These are phyloP conservation scores for Palythoa grandis DNA, from an alignment of 92 coral and sea anemone species.

Conservation along the genomic window DNA sequence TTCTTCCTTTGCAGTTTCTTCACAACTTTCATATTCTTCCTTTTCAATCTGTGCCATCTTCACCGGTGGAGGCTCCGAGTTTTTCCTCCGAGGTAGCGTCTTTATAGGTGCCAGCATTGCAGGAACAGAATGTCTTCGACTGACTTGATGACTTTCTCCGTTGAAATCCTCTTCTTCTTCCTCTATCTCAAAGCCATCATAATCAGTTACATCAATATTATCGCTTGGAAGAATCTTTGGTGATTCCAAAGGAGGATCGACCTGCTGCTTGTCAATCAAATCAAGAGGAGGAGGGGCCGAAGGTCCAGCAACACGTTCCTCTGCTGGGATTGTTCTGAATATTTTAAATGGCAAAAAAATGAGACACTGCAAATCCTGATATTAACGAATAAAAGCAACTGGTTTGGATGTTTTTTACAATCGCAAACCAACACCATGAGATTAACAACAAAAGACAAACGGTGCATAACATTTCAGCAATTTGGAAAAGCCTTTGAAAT, in stretches of 20 bases:
- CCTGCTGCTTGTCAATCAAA: background rate
- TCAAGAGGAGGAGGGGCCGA: slow-evolving; percentile 7
- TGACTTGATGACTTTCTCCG: slow-evolving; percentile 32
- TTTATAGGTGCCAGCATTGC: slow-evolving; percentile 31
- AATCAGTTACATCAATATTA: slow-evolving; percentile 74
- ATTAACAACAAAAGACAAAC: background rate
- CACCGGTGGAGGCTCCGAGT: slow-evolving; percentile 26
- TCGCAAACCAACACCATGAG: background rate
- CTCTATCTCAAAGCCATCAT: slow-evolving; percentile 76
- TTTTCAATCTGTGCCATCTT: slow-evolving; percentile 29
- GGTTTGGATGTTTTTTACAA: background rate
- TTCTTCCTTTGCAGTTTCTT: background rate
- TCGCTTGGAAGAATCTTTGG: slow-evolving; percentile 38
- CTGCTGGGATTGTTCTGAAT: slow-evolving; percentile 3
- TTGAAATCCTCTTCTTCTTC: slow-evolving; percentile 54
- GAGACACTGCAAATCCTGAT: background rate
- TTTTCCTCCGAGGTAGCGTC: slow-evolving; percentile 35
- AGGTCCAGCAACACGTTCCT: background rate
- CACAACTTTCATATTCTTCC: slow-evolving; percentile 7
- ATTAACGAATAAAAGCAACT: background rate
- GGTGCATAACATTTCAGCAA: background rate
- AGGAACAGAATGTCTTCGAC: slow-evolving; percentile 43
- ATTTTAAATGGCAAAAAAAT: background rate
- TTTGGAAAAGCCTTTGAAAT: background rate
- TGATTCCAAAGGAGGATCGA: background rate